Conservation (phyloP, 2,888 invertebrate species). For the Agrotis ipsilon region DNA sequence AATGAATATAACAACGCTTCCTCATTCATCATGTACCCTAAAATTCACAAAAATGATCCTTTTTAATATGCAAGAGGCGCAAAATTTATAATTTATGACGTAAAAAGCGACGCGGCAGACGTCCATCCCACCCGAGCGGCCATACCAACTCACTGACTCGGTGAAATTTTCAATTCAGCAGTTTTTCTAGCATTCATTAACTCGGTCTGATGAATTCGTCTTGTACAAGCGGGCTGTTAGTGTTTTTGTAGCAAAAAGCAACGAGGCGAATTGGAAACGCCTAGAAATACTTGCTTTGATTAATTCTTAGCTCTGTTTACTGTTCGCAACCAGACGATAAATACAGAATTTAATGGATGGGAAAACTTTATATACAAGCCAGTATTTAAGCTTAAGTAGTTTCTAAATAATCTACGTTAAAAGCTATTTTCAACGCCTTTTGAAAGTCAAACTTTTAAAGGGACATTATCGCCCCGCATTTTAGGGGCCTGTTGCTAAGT, state of each 20-base stretch:
- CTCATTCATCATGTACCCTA: constrained; percentile 29
- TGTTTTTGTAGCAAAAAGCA: constrained; percentile 38
- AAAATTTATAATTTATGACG: constrained; percentile 50
- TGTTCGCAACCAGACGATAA: constrained; percentile 19
- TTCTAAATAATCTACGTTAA: constrained; percentile 25
- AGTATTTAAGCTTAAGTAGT: constrained; percentile 25
- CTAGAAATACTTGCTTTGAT: constrained; percentile 26
- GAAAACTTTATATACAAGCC: constrained; percentile 6
- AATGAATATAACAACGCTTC: constrained; percentile 20
- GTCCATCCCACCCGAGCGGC: constrained; percentile 28
- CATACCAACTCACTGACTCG: constrained; percentile 54
- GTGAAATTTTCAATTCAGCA: constrained; percentile 59
- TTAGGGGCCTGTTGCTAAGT: constrained; percentile 41
- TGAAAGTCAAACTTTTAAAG: constrained; percentile 34
- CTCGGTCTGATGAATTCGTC: constrained; percentile 41
- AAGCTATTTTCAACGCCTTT: constrained; percentile 28
- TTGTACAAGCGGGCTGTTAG: constrained; percentile 9
- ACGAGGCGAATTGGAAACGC: constrained; percentile 1
- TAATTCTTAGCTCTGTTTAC: constrained; percentile 24
- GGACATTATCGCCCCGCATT: constrained; percentile 41
- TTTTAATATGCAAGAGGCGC: constrained; percentile 47
- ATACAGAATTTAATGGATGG: not conserved
- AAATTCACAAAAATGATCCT: constrained; percentile 39
- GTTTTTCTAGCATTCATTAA: constrained; percentile 56
- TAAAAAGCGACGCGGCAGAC: constrained; percentile 31